These are phyloP conservation scores for Spea hammondii DNA, from an alignment of 2,797 vertebrate species.

Conservation along the genomic window DNA sequence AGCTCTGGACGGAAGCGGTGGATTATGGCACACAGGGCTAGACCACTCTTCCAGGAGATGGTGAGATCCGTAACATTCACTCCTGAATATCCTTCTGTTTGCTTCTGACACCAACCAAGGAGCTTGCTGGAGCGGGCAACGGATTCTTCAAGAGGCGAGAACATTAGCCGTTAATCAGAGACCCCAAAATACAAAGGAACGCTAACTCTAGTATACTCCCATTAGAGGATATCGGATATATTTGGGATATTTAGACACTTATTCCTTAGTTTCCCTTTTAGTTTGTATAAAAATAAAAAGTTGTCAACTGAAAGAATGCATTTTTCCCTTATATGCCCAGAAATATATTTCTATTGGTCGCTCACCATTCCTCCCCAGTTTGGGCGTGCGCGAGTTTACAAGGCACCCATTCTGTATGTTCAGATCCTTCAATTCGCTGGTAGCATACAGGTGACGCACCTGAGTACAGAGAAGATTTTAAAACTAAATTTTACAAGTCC, in stretches of 20 bases:
- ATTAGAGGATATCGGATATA: too few relatives aligned
- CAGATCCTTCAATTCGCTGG: constrained; percentile 83
- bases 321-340: too few relatives aligned
- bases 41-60: constrained; percentile 95
- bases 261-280: too few relatives aligned
- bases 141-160: constrained; percentile 75
- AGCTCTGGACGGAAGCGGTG: constrained; percentile 94
- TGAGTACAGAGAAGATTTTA: constrained; percentile 55
- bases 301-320: too few relatives aligned
- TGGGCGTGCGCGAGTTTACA: constrained; percentile 82
- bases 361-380: constrained; percentile 33
- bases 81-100: constrained; percentile 89
- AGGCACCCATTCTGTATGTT: constrained; percentile 87
- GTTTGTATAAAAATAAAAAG: too few relatives aligned
- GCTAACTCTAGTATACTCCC: too few relatives aligned
- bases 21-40: constrained; percentile 93
- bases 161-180: neutral
- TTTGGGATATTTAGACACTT: too few relatives aligned
- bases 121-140: constrained; percentile 93
- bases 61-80: constrained; percentile 91
- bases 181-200: neutral
- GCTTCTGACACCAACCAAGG: constrained; percentile 95
- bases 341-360: neutral
- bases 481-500: neutral
- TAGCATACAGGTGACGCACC: constrained; percentile 89